Evolutionary conservation across 92 coral and sea anemone species (phyloP), one percentile per base, ranked within the genome.

Genomic region (Pocillopora grandis): DNA sequence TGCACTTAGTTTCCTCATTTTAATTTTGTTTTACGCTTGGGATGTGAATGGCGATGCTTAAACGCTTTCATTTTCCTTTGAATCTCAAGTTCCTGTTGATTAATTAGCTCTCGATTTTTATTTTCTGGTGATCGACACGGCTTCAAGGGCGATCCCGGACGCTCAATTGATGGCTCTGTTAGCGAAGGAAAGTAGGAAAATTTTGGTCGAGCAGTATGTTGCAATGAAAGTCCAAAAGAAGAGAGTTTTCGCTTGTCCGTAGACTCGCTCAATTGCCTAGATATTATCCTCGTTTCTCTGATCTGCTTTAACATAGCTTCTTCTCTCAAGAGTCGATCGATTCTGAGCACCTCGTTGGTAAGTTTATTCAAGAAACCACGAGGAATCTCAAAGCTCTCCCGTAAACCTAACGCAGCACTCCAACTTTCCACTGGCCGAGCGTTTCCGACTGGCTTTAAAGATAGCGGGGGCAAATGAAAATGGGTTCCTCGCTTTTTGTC

Each of bases 311-410:
- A 23, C 37, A 65, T 79, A 55, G 56, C 84, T 10, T 89, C 91
- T 69, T 89, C 89, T 71, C 82, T 71, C 48, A 89, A 21, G 17
- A 81, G 81, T 62, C 78, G 42, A 74, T 89, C 87, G 67, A 86
- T 80, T 71, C 55, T 76, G 0, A 76, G 69, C 23, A 89, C 86
- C 48, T 89, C 92, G n/a, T 62, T 66, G 27, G 67, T 61, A n/a
- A 89, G 59, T 62, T 89, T 89, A 55, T 85, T 60, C 31, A 76
- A 67, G 42, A 84, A 36, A 65, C 61, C 52, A 10, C 75, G 76
- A 7, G 88, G 88, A 37, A 84, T 68, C 60, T 84, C 88, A 23
- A 58, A 77, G 62, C 70, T 76, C 9, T 84, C 88, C 12, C 82
- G 65, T 49, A 84, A 20, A 19, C 80, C 80, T 80, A 83, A 9